phyloP scores from a whole-genome alignment of 92 coral and sea anemone genomes.

The Desmophyllum pertusum region DNA sequence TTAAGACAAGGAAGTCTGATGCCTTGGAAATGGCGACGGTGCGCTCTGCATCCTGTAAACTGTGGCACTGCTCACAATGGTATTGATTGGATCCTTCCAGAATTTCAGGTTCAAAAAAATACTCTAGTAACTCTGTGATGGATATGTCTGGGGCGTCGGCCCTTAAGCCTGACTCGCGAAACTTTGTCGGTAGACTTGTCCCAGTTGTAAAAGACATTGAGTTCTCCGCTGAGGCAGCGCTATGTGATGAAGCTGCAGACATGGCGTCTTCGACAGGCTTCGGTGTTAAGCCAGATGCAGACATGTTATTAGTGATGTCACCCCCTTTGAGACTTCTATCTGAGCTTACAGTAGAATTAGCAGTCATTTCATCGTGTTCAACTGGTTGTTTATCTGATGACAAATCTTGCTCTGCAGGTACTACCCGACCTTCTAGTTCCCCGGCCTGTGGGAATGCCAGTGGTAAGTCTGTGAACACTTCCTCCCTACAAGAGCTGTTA shows the following conservation, averaged over 20 bases:
- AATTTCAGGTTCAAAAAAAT: conserved; percentile 91
- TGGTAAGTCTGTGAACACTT: conserved; percentile 88
- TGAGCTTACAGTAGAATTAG: conserved; percentile 33
- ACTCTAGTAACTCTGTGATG: conserved; percentile 80
- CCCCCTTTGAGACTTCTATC: conserved; percentile 94
- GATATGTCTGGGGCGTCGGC: conserved; percentile 59
- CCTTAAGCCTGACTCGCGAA: conserved; percentile 59
- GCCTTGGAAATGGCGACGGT: conserved; percentile 83
- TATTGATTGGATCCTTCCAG: conserved; percentile 89
- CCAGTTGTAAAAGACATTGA: conserved; percentile 54
- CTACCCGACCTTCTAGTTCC: conserved; percentile 36
- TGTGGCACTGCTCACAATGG: conserved; percentile 88
- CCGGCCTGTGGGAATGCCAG: conserved; percentile 89
- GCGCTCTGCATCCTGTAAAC: conserved; percentile 93
- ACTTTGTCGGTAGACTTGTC: conserved; percentile 37
- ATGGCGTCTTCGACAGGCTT: conserved; percentile 59
- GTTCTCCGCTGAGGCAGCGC: conserved; percentile 46
- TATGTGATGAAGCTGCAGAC: conserved; percentile 48
- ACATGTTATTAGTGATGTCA: conserved; percentile 72
- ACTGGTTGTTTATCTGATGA: conserved; percentile 31
- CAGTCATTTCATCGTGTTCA: conserved; percentile 50
- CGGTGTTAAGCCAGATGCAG: conserved; percentile 51
- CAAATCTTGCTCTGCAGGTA: neutral
- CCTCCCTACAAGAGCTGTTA: conserved; percentile 81
- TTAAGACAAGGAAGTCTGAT: conserved; percentile 79